phyloP scores from a whole-genome alignment of 2,797 vertebrate genomes.

The Pogonophryne albipinna region DNA sequence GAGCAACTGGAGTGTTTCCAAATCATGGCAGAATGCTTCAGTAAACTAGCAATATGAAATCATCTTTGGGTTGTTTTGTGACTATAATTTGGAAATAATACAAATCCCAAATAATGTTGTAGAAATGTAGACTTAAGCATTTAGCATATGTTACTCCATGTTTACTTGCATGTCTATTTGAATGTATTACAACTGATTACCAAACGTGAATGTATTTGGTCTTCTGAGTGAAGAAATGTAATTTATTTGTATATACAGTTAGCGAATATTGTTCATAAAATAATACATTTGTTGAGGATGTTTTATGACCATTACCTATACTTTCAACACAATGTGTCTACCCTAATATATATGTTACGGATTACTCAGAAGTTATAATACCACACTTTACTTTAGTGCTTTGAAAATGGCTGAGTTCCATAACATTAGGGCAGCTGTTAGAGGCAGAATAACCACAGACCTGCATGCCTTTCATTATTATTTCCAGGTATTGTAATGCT shows the following conservation, averaged over 20 bases:
- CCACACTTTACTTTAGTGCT: neutral
- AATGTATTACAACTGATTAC: neutral
- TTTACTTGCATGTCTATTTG: neutral
- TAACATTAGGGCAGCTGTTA: conserved; percentile 9
- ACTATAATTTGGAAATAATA: neutral
- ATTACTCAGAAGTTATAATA: neutral
- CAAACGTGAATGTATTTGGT: neutral
- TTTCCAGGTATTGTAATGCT: conserved; percentile 26
- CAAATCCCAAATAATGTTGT: neutral
- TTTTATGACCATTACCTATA: conserved; percentile 1
- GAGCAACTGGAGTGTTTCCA: conserved; percentile 13
- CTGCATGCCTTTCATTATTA: conserved; percentile 7
- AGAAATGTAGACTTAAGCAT: neutral
- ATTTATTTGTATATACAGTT: too few relatives aligned
- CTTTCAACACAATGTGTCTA: neutral
- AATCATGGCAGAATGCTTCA: neutral
- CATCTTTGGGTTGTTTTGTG: neutral
- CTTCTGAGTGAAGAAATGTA: neutral
- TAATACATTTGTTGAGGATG: neutral
- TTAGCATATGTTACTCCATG: neutral
- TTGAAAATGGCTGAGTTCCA: conserved; percentile 28
- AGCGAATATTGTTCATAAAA: neutral
- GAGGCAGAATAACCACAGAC: neutral
- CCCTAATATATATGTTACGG: conserved; percentile 64
- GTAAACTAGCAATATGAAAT: conserved; percentile 4